Conservation (phyloP, 2,888 invertebrate species). For the Trichopria drosophilae region DNA sequence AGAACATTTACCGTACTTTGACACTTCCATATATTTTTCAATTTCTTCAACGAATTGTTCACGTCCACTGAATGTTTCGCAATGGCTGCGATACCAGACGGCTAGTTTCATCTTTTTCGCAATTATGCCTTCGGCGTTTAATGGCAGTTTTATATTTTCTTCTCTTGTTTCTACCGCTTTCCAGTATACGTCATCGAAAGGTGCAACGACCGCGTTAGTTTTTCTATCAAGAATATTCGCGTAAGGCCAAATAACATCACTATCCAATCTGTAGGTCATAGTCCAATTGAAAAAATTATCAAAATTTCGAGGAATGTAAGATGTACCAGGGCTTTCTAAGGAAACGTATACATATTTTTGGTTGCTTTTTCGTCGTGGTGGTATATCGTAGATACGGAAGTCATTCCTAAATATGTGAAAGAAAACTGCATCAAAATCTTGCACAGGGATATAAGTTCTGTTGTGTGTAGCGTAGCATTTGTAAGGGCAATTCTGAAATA, state of each 20-base stretch:
- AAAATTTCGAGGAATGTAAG: constrained; percentile 33
- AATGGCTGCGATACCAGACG: constrained; percentile 65
- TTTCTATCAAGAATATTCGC: constrained; percentile 48
- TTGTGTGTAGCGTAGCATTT: constrained; percentile 60
- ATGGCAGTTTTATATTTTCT: not conserved
- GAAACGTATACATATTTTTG: constrained; percentile 62
- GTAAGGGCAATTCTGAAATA: constrained; percentile 44
- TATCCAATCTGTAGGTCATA: constrained; percentile 63
- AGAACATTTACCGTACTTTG: constrained; percentile 69
- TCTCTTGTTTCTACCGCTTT: not conserved
- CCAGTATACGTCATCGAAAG: constrained; percentile 36
- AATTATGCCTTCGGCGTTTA: not conserved
- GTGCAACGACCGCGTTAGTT: constrained; percentile 38
- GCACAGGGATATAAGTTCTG: constrained; percentile 49
- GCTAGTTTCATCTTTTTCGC: constrained; percentile 59
- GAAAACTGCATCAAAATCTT: constrained; percentile 61
- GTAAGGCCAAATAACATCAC: constrained; percentile 61
- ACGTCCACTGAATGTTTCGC: constrained; percentile 58
- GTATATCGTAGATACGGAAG: constrained; percentile 49
- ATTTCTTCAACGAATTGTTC: constrained; percentile 60
- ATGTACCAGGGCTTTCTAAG: constrained; percentile 58
- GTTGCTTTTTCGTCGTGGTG: constrained; percentile 48
- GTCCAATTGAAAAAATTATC: constrained; percentile 63
- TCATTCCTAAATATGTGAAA: constrained; percentile 60
- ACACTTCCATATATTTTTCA: constrained; percentile 63